Percentiles rank a stretch among this genome's conserved stretches.
These are phyloP conservation scores for Phorcus lineatus DNA, from an alignment of 2,888 invertebrate genomes.

Conservation along the genomic window DNA sequence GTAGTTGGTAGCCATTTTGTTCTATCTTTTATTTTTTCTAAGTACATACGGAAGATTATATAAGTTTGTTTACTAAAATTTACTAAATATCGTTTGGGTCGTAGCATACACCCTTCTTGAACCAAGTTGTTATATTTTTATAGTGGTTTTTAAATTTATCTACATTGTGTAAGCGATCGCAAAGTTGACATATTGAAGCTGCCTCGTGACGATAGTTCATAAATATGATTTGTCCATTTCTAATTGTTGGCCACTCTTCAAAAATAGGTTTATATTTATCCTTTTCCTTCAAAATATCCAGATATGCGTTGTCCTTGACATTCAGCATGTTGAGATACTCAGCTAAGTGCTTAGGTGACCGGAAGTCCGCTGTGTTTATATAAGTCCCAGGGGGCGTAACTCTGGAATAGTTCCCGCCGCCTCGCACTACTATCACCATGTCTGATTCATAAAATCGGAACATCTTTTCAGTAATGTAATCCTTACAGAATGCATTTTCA, in stretches of 20 bases:
- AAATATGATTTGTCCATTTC: background rate
- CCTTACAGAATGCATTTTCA: constrained; percentile 19
- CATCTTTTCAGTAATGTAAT: constrained; percentile 20
- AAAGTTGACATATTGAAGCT: constrained; percentile 34
- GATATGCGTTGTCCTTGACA: constrained; percentile 23
- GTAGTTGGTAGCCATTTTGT: too few relatives aligned
- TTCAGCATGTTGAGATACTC: constrained; percentile 28
- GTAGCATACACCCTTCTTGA: constrained; percentile 26
- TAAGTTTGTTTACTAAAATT: too few relatives aligned
- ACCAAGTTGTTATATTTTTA: constrained; percentile 5
- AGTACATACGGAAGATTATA: too few relatives aligned
- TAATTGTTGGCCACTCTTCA: constrained; percentile 25
- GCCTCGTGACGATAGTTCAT: constrained; percentile 34
- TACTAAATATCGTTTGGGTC: background rate
- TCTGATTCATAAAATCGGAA: background rate
- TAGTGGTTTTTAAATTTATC: background rate
- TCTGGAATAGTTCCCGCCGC: background rate
- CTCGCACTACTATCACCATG: background rate
- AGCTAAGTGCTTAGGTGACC: constrained; percentile 28
- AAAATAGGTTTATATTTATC: constrained; percentile 27
- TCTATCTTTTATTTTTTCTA: too few relatives aligned
- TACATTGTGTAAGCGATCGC: constrained; percentile 37
- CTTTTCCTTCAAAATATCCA: constrained; percentile 26
- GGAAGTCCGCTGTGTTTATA: constrained; percentile 35
- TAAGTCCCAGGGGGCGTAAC: constrained; percentile 19